Evolutionary conservation across 2,113 vertebrate genomes (phyloP), one percentile per base, ranked within the genome.

Genomic region (Tonatia bakeri): DNA sequence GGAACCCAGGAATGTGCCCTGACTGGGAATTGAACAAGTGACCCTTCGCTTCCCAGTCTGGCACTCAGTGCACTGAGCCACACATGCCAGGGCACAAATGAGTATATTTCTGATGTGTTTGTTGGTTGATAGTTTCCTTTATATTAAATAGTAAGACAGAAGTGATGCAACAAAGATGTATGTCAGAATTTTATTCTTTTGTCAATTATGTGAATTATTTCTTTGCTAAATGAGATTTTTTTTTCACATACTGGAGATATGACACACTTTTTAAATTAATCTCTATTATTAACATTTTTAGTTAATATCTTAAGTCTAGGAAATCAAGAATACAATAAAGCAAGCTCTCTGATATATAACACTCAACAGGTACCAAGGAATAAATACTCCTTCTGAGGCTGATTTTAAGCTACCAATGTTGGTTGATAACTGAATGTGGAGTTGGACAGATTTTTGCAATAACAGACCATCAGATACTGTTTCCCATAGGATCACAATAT

Each of bases 191-290:
- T 59, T 24, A 50, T 19, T 94, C 26, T 79, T 95, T 93, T 90
- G 16, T 56, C 45, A 73, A 15, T 67, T 45, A 59, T 67, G 9
- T 77, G 38, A 87, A 50, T 79, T 75, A 43, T 16, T 86, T 86
- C 24, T 87, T 93, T 84, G 24, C 45, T 90, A 40, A 87, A 92
- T 67, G 31, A 75, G 67, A 67, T 77, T 61, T 28, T 82, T 6
- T 90, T 92, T 85, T 91, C 54, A 91, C 33, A 69, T n/a, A 72
- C 65, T 50, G 6, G 52, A 73, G 16, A 80, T 28, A 90, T 84
- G 80, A 65, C 22, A 75, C 31, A 76, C 4, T 91, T 96, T 56
- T 59, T 43, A 96, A 94, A 70, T 95, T 40, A 85, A 86, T 96
- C 67, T 45, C 36, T 91, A 82, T 95, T 88, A 75, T 56, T 84